Evolutionary conservation across 2,888 invertebrate genomes (phyloP).

Genomic region (Ectropis crepuscularia): DNA sequence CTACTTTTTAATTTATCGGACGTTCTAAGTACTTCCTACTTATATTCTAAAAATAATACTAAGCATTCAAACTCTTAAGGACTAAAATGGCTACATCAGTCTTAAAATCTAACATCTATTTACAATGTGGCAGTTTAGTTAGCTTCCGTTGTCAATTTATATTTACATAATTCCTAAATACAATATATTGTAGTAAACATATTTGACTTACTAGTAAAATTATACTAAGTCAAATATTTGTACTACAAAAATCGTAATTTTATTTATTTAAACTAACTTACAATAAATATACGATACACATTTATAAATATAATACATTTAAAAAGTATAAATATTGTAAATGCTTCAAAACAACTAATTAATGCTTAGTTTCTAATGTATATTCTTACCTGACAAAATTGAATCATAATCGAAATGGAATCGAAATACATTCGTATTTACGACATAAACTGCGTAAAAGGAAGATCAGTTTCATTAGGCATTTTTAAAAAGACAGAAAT

Average conservation of each 20-base stretch:
- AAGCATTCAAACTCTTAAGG: constrained; percentile 9
- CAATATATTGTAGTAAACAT: constrained; percentile 36
- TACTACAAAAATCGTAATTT: background rate
- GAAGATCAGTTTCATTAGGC: too few species aligned
- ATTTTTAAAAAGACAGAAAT: too few species aligned
- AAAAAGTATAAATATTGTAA: constrained; percentile 49
- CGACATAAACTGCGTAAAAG: background rate
- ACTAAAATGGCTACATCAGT: constrained; percentile 62
- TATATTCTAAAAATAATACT: background rate
- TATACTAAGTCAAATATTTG: constrained; percentile 11
- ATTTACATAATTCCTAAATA: constrained; percentile 31
- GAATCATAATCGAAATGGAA: constrained; percentile 26
- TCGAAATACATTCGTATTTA: background rate
- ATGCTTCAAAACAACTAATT: constrained; percentile 57
- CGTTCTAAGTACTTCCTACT: too few species aligned
- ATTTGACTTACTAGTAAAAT: constrained; percentile 8
- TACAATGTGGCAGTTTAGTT: constrained; percentile 78
- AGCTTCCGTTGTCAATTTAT: constrained; percentile 66
- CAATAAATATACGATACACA: constrained; percentile 21
- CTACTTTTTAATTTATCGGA: too few species aligned
- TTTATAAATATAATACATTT: constrained; percentile 1
- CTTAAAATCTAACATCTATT: constrained; percentile 66
- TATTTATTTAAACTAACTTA: background rate
- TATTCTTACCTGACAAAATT: constrained; percentile 31
- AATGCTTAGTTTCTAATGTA: constrained; percentile 41